Conservation (phyloP, 2,113 vertebrate species). For the Hippolais icterina region DNA sequence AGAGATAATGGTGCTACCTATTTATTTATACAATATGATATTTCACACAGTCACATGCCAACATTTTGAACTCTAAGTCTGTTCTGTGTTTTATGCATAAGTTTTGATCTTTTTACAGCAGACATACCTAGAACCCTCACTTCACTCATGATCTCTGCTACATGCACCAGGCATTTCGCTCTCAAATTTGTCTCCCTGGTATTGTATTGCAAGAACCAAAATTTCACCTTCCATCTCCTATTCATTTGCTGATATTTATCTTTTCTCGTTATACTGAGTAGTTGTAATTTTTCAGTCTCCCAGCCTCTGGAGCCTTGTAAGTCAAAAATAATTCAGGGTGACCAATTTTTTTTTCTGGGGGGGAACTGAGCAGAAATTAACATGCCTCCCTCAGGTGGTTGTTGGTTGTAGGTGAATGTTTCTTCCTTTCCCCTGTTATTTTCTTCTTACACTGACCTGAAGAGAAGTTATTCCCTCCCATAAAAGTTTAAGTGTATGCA, state of each 20-base stretch:
- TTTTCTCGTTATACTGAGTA: neutral
- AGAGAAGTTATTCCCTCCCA: neutral
- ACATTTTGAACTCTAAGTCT: neutral
- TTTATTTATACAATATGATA: neutral
- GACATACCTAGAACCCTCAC: neutral
- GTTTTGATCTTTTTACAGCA: neutral
- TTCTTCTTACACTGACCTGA: neutral
- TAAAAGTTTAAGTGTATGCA: neutral
- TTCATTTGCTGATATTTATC: neutral
- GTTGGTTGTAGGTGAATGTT: neutral
- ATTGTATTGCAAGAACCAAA: neutral
- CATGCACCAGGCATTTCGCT: neutral
- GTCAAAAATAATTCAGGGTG: neutral
- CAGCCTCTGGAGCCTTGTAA: neutral
- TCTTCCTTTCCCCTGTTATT: neutral
- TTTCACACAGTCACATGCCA: neutral
- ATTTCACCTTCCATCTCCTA: neutral
- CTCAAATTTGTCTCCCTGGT: neutral
- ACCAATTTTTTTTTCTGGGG: accelerated
- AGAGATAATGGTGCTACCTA: neutral
- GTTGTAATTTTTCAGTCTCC: neutral
- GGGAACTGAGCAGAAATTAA: neutral
- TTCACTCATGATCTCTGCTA: neutral
- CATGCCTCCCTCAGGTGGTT: neutral
- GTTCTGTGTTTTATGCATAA: neutral